Base-by-base conservation (phyloP, 2,797 vertebrate genomes). In the Coccyzus lansbergi region DNA sequence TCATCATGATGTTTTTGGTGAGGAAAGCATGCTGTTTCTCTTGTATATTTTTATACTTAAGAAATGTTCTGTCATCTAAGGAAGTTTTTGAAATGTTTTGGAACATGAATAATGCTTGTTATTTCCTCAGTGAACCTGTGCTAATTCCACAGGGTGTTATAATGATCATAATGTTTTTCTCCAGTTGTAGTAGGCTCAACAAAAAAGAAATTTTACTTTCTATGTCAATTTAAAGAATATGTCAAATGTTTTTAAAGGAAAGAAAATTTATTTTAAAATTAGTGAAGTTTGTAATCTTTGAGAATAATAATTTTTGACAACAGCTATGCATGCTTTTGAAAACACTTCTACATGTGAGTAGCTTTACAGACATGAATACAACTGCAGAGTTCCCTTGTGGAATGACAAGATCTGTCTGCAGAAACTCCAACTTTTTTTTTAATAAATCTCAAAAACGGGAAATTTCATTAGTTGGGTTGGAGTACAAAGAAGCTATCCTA, bases 1-100 rank as follows among this genome's bases (percentile, higher is more conserved):
- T 60, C 56, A 26, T 52, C 29, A 34, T 0, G 0, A 4, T 29
- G 17, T 14, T 80, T 89, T 56, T 28, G 33, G 28, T 80, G 33
- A 18, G n/a, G 44, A 91, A 83, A 72, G 13, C 5, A 16, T 89
- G 25, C n/a, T 36, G 17, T 15, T 82, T 38, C 29, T 59, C 72
- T 40, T 25, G 0, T 8, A 1, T 24, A 49, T 36, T 55, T 40
- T 34, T 40, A 18, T 59, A 14, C 4, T 18, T 60, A 29, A 29
- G 15, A 82, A 62, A 34, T 18, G 3, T 13, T 60, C 38, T 70
- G 0, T 40, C 33, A 29, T 53, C 31, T 56, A 40, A 90, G 48
- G 52, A 67, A 40, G 28, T 20, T 15, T 16, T 44, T 19, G 7
- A 48, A 70, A 40, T 70, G 12, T 52, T 92, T 69, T 64, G 46